Percentiles rank a stretch among this genome's conserved stretches.
These are phyloP conservation scores for Podarcis muralis DNA, from an alignment of 2,113 vertebrate genomes.

Conservation along the genomic window DNA sequence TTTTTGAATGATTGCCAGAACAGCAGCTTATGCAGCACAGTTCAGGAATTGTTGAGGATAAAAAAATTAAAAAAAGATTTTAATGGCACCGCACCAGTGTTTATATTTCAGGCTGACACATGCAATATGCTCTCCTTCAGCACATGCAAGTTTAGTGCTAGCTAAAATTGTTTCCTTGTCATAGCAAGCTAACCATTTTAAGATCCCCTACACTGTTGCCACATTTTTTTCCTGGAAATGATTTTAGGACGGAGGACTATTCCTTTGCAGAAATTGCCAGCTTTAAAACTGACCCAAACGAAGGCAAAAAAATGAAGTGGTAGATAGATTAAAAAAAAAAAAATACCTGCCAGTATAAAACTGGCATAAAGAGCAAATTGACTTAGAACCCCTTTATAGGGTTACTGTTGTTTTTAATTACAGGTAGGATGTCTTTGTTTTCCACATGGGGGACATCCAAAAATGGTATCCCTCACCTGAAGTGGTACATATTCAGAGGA, in stretches of 20 bases:
- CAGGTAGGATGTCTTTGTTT: background rate
- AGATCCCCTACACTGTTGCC: background rate
- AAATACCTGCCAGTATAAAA: background rate
- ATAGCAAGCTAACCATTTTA: background rate
- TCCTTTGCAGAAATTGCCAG: background rate
- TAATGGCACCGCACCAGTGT: background rate
- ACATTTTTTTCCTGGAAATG: background rate
- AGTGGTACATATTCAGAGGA: background rate
- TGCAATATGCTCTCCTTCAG: background rate
- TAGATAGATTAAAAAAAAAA: background rate
- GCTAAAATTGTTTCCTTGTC: background rate
- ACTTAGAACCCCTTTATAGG: background rate
- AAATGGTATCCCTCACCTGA: background rate
- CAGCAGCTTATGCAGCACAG: background rate
- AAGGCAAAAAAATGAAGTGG: too few relatives aligned
- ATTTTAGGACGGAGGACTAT: background rate
- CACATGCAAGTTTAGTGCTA: background rate
- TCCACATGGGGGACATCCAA: background rate
- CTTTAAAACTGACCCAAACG: background rate
- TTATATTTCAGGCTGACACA: background rate
- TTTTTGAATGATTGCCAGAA: background rate
- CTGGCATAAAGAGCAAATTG: background rate
- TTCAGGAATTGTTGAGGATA: slow-evolving; percentile 31
- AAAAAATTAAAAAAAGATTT: background rate
- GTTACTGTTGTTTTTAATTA: background rate